Base-by-base conservation (phyloP, 2,797 vertebrate species). In the Sebastes nivosus region DNA sequence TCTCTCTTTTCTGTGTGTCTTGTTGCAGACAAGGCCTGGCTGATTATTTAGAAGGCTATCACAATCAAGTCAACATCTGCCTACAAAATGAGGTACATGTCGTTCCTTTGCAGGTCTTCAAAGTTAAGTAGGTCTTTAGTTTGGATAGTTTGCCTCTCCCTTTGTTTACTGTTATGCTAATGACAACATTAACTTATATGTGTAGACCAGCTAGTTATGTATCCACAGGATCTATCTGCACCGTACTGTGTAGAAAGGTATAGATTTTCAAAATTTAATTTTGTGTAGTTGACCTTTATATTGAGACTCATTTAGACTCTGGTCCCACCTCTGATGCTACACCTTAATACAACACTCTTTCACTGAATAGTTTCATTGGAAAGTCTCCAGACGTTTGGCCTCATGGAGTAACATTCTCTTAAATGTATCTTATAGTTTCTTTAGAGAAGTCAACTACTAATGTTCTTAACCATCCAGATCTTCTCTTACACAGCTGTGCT, bases 31-130 rank as follows among this genome's bases (percentile, higher is more conserved):
- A 97, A 82, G 93, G 95, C 83, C 92, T 99, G 82, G 95, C 95
- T 75, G 97, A 99, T 83, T 96, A 97, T 74, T 92, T 99, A 88
- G 97, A 97, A 75, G 91, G 92, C 2, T 99, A 97, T 87, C 97
- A 98, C 88, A 97, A 92, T 73, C 97, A 99, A 89, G 96, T 97
- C 72, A 96, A 95, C 69, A 70, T 94, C 89, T 97, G 96, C 75
- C 96, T 98, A 85, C 97, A 97, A 87, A 97, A 95, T 81, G 96
- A 97, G 96, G 98, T 99, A 95, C 20, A 16, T 46, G 50, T 24
- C 2, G 4, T 71, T 22, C 9, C 57, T 18, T n/a, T 64, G 34
- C n/a, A 36, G 18, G 20, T 10, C 32, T 71, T 32, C 9, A 75
- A 70, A 25, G 3, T 58, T 18, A n/a, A 55, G 2, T 14, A 55